phyloP scores from a whole-genome alignment of 2,888 invertebrate species.

The Sinotaia quadrata region DNA sequence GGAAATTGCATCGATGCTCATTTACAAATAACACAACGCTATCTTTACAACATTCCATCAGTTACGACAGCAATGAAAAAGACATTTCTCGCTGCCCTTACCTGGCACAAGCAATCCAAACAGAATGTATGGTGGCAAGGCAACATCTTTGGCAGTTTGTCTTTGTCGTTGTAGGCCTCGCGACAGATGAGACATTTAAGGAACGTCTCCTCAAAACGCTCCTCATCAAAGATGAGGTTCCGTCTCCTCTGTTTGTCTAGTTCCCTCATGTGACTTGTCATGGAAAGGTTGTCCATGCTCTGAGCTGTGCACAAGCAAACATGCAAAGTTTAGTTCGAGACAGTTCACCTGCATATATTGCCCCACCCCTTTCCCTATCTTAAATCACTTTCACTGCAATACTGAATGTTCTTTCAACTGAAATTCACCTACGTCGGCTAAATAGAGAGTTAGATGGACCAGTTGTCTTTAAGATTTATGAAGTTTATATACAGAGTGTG shows the following conservation, averaged over 20 bases:
- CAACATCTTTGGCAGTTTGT: constrained; percentile 70
- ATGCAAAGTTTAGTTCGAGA: neutral
- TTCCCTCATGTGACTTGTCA: constrained; percentile 17
- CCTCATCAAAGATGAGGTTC: constrained; percentile 64
- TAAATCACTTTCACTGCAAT: no score
- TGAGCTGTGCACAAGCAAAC: constrained; percentile 9
- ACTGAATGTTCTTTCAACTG: no score
- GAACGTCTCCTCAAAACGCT: constrained; percentile 64
- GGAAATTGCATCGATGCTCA: no score
- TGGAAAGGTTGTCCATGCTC: constrained; percentile 14
- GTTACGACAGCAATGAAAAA: neutral
- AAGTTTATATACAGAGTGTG: no score
- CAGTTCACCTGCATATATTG: no score
- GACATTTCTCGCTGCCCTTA: neutral
- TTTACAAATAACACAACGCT: no score
- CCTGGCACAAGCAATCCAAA: constrained; percentile 63
- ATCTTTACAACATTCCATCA: no score
- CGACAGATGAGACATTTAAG: constrained; percentile 70
- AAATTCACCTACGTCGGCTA: no score
- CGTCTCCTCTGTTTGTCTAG: constrained; percentile 39
- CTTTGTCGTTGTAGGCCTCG: constrained; percentile 67
- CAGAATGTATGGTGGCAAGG: constrained; percentile 72
- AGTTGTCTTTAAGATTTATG: no score
- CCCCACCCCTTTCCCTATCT: no score
- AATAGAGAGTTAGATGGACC: no score